These are phyloP conservation scores for Rhincodon typus DNA, from an alignment of 2,797 vertebrate genomes.

Conservation along the genomic window DNA sequence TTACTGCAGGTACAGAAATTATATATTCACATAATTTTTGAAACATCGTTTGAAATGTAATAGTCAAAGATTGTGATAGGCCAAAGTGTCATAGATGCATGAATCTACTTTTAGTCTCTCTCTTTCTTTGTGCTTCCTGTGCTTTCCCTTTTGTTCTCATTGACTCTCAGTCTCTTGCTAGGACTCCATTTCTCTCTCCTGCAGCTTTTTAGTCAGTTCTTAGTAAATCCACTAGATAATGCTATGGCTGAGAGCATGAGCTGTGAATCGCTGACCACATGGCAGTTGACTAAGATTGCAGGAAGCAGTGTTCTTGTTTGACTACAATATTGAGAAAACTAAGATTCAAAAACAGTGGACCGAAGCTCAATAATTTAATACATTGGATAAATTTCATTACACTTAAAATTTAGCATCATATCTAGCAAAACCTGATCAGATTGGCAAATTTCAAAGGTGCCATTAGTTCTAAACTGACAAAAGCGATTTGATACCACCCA, in stretches of 20 bases:
- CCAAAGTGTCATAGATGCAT: background rate
- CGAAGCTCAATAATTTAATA: background rate
- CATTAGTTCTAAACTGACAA: background rate
- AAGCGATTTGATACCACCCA: background rate
- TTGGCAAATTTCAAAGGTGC: background rate
- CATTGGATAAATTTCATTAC: background rate
- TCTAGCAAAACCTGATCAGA: background rate
- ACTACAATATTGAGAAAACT: background rate
- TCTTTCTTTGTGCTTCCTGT: background rate
- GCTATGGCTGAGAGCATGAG: background rate
- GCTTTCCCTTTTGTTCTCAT: background rate
- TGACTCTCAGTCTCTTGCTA: background rate
- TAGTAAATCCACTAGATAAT: background rate
- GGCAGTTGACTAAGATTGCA: background rate
- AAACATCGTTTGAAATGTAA: background rate
- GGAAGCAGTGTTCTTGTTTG: background rate
- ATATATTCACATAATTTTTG: background rate
- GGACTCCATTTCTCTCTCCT: background rate
- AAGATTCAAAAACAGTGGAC: background rate
- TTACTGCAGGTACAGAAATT: background rate
- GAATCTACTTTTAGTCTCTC: background rate
- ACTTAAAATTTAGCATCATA: background rate
- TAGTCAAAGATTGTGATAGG: background rate
- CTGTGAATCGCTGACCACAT: background rate
- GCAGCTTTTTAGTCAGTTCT: background rate